phyloP scores from a whole-genome alignment of 2,113 vertebrate genomes.

The Podarcis raffonei region DNA sequence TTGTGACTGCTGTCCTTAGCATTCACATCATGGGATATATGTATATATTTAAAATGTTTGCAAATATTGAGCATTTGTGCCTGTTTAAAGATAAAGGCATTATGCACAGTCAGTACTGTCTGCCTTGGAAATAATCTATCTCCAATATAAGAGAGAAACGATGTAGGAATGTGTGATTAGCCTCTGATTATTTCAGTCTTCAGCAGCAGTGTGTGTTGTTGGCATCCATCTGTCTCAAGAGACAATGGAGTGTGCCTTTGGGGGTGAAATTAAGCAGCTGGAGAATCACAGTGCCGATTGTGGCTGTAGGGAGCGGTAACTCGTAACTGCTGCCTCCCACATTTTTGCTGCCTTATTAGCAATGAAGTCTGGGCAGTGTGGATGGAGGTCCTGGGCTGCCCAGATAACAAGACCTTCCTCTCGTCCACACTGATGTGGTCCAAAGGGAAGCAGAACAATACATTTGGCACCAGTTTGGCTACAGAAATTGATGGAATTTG shows the following conservation, averaged over 20 bases:
- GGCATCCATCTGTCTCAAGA: slow-evolving; percentile 18
- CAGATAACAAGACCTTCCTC: too few species aligned
- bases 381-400: too few species aligned
- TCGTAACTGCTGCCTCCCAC: too few species aligned
- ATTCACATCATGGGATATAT: not conserved
- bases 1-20: not conserved
- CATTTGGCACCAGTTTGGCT: too few species aligned
- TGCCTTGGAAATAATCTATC: slow-evolving; percentile 17
- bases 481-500: too few species aligned
- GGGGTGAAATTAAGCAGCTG: too few species aligned
- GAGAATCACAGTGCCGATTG: too few species aligned
- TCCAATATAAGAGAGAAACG: slow-evolving; percentile 20
- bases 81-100: slow-evolving; percentile 38
- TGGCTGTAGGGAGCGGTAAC: too few species aligned
- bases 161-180: slow-evolving; percentile 26
- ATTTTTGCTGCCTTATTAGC: too few species aligned
- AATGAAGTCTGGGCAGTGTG: too few species aligned
- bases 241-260: not conserved
- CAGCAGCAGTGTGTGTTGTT: not conserved
- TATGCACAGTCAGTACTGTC: slow-evolving; percentile 12
- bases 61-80: not conserved
- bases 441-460: too few species aligned
- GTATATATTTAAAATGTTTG: slow-evolving; percentile 14
- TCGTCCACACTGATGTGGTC: too few species aligned
- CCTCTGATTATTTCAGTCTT: slow-evolving; percentile 20